Evolutionary conservation across 2,113 vertebrate species (phyloP), one percentile per base, ranked within the genome.

Genomic region (Telmatochromis sp.): DNA sequence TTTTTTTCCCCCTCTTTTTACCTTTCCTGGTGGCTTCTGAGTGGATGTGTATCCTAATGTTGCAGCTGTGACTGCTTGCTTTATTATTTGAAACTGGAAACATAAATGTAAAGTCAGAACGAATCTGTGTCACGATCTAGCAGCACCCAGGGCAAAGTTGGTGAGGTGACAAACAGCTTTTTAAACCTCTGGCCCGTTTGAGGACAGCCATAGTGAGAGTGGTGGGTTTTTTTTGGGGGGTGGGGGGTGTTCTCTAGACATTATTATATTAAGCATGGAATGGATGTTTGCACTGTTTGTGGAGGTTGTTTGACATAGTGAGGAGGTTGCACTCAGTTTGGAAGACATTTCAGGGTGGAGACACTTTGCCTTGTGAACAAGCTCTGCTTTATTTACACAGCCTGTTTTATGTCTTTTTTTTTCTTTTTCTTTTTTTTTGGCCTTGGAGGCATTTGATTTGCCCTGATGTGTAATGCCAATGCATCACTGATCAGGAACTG

Each of bases 41-140:
- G 80, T 90, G 82, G 83, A 91, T 81, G 57, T 92, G 81, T 40
- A 55, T 90, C 51, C 88, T 73, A 83, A 47, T 58, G 73, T 86
- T 92, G 58, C 80, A 79, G 47, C 84, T 93, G 58, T 89, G 70
- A 88, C 80, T 89, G 85, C 80, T 82, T 83, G 85, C 73, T 88
- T 89, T 81, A 58, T 86, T 82, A 85, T 89, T 91, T 87, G 15
- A 87, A 93, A 94, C 93, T 93, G 89, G 92, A 94, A 91, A 86
- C 53, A 8, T 63, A 86, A 85, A 60, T 78, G 57, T 90, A 79
- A 89, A 87, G 45, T 63, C 47, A 17, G 47, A 55, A 13, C 82
- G 51, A 45, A 53, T 37, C 15, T 78, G 14, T 75, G 23, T 19
- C 23, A 31, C 68, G 53, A 87, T 40, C 6, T 6, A 84, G 81